These are phyloP conservation scores for Odocoileus hemionus DNA, from an alignment of 2,113 vertebrate species.

Conservation along the genomic window DNA sequence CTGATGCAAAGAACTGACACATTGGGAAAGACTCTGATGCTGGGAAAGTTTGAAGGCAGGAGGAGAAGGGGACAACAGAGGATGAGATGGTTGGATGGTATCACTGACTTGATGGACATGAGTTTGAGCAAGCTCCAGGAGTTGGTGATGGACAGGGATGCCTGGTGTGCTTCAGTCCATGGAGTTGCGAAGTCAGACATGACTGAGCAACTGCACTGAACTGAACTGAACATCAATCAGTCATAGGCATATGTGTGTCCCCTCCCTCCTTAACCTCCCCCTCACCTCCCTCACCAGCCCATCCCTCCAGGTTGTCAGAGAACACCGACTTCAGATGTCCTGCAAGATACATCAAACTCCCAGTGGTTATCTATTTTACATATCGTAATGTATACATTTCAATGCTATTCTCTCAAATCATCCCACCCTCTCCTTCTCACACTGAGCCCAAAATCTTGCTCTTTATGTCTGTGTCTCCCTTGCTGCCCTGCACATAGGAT, in stretches of 20 bases:
- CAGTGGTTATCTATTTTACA: not conserved
- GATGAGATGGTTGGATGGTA: not conserved
- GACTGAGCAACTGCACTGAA: not conserved
- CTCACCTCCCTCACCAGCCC: not conserved
- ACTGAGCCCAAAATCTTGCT: too few relatives aligned
- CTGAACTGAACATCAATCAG: not conserved
- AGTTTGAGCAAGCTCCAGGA: not conserved
- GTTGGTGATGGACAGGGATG: not conserved
- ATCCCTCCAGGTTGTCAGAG: not conserved
- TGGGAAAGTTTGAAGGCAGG: not conserved
- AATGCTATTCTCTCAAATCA: too few relatives aligned
- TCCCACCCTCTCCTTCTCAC: too few relatives aligned
- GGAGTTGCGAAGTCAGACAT: not conserved
- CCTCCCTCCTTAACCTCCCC: not conserved
- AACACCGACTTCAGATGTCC: not conserved
- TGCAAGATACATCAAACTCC: not conserved
- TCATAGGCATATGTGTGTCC: not conserved
- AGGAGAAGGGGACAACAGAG: not conserved
- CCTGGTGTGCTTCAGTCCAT: not conserved
- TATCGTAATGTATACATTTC: not conserved
- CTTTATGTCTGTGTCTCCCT: too few relatives aligned
- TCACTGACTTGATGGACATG: not conserved
- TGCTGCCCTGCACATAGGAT: too few relatives aligned
- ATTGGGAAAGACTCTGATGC: not conserved
- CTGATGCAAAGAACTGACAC: not conserved